Base-by-base conservation (phyloP, 2,888 invertebrate species). In the Frankliniella fusca region DNA sequence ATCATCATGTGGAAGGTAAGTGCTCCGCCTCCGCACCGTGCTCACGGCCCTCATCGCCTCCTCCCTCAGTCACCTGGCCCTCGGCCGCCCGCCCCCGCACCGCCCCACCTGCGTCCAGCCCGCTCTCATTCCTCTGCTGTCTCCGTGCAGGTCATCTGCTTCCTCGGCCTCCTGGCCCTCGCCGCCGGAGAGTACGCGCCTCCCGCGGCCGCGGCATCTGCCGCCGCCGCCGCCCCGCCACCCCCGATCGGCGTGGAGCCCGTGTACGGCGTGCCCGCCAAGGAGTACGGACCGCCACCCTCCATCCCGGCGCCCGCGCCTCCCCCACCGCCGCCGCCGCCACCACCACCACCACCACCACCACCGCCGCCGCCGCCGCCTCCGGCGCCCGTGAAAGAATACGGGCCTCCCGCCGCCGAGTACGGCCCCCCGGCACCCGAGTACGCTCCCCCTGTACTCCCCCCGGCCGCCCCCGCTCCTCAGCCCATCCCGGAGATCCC, bases 201-300 rank as follows among this genome's bases (percentile, higher is more conserved):
- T 23, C 83, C 79, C 48, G 81, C 80, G 81, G 65, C 48, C 82
- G n/a, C 82, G 65, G 12, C 82, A 49, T 15, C 50, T 18, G 70
- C 61, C 7, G 38, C 81, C 80, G 80, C 80, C 48, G 27, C 70
- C 70, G 81, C 82, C 48, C 82, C 81, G 18, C 81, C 70, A 10
- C 82, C 82, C 79, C 81, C 81, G 18, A 81, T 80, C n/a, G 81
- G 81, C 82, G 81, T 70, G 38, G 83, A 61, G 48, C 81, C 81
- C 81, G 80, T 81, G 82, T 70, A 50, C 83, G 80, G 80, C 81
- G 83, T 79, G 83, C 83, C 82, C 85, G 83, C 83, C 84, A 80
- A 80, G 84, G 80, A 70, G 81, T 84, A 85, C 82, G 84, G 83
- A 28, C 80, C 82, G 23, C 83, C 82, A 48, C 70, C 80, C 70